phyloP scores from a whole-genome alignment of 1,140 invertebrate genomes.

The Drosophila micromelanica region DNA sequence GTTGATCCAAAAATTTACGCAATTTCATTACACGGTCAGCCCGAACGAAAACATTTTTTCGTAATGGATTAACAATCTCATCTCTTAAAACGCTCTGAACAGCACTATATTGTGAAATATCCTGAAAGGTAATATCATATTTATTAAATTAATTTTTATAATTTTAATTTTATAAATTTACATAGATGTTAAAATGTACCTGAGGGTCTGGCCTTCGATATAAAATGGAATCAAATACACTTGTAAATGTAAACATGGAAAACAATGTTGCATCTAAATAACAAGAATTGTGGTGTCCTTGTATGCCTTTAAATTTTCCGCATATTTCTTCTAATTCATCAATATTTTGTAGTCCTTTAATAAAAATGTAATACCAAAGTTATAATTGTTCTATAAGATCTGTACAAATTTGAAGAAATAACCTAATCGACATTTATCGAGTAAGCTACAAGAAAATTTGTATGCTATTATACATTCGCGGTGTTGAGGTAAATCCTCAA shows the following conservation, averaged over 20 bases:
- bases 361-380: neutral
- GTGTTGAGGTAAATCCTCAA: too few species aligned
- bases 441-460: too few species aligned
- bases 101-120: conserved; percentile 93
- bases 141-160: too few species aligned
- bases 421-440: too few species aligned
- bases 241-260: conserved; percentile 98
- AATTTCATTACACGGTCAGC: conserved; percentile 98
- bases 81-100: conserved; percentile 95
- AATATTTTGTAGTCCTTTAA: conserved; percentile 77
- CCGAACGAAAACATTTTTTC: conserved; percentile 94
- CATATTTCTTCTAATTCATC: conserved; percentile 89
- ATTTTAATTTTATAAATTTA: too few species aligned
- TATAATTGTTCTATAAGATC: too few species aligned
- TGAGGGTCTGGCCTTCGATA: conserved; percentile 89
- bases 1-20: conserved; percentile 92
- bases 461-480: too few species aligned
- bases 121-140: conserved; percentile 84
- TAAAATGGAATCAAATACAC: conserved; percentile 95
- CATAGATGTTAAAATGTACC: conserved; percentile 84
- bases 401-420: too few species aligned
- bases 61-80: conserved; percentile 97
- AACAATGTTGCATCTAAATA: conserved; percentile 98
- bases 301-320: conserved; percentile 94
- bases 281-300: conserved; percentile 99